phyloP scores from a whole-genome alignment of 2,113 vertebrate species.

The rabbit (Oryctolagus cuniculus) region DNA sequence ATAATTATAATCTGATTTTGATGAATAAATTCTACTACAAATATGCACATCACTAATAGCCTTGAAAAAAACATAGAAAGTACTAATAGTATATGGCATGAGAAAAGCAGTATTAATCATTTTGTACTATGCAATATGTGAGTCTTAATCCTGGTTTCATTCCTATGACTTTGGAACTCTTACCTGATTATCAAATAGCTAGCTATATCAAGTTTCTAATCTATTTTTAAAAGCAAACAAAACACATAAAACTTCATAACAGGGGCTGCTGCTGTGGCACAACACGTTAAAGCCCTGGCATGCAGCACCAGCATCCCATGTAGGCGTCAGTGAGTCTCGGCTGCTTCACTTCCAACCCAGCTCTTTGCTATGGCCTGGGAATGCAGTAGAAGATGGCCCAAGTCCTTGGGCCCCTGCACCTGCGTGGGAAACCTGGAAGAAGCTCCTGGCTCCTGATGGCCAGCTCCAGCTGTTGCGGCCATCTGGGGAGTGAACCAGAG shows the following conservation, averaged over 20 bases:
- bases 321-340: no score
- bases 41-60: not conserved
- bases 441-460: no score
- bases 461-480: no score
- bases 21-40: conserved; percentile 50
- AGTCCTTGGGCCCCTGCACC: no score
- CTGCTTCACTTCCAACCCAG: no score
- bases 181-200: not conserved
- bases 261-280: not conserved
- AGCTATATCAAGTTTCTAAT: conserved; percentile 14
- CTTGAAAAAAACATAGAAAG: conserved; percentile 37
- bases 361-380: no score
- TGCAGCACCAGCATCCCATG: no score
- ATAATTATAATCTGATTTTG: conserved; percentile 48
- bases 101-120: conserved; percentile 38
- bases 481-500: no score
- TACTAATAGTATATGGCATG: not conserved
- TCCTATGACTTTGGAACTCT: not conserved
- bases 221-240: conserved; percentile 53
- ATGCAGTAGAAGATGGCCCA: no score
- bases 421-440: no score
- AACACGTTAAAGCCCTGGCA: no score
- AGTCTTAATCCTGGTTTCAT: conserved; percentile 48
- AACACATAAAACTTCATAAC: not conserved
- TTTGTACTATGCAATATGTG: conserved; percentile 27